Evolutionary conservation across 2,888 invertebrate species (phyloP).

Genomic region (Ischnura elegans): DNA sequence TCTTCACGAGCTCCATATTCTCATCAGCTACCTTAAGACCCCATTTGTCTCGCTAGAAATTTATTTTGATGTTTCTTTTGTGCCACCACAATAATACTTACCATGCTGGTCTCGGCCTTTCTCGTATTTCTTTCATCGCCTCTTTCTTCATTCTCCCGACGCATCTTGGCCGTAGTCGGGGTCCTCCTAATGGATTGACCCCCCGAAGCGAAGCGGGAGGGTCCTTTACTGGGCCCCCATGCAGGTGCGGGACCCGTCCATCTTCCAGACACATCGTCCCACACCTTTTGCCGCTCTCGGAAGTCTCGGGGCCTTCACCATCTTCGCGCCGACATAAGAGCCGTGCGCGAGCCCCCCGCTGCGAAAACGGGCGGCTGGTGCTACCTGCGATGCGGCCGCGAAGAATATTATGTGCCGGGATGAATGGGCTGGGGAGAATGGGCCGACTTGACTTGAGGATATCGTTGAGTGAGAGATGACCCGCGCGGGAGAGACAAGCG

Average conservation of each 20-base stretch:
- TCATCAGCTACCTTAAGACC: too few species aligned
- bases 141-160: not conserved
- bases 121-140: not conserved
- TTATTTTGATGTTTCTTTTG: too few species aligned
- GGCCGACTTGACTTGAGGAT: not conserved
- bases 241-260: not conserved
- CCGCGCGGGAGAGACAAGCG: conserved; percentile 5
- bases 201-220: conserved; percentile 25
- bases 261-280: not conserved
- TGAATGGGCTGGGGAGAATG: not conserved
- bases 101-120: too few species aligned
- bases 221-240: not conserved
- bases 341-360: not conserved
- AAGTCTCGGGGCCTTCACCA: not conserved
- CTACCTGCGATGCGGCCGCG: conserved; percentile 41
- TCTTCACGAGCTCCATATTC: too few species aligned
- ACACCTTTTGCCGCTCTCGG: not conserved
- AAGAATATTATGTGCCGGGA: not conserved
- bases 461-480: conserved; percentile 28
- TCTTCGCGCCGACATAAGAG: not conserved
- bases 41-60: too few species aligned
- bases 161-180: not conserved
- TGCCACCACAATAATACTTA: too few species aligned
- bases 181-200: conserved; percentile 56
- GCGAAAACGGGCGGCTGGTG: conserved; percentile 37